phyloP scores from a whole-genome alignment of 2,113 vertebrate species.

The Apus apus region DNA sequence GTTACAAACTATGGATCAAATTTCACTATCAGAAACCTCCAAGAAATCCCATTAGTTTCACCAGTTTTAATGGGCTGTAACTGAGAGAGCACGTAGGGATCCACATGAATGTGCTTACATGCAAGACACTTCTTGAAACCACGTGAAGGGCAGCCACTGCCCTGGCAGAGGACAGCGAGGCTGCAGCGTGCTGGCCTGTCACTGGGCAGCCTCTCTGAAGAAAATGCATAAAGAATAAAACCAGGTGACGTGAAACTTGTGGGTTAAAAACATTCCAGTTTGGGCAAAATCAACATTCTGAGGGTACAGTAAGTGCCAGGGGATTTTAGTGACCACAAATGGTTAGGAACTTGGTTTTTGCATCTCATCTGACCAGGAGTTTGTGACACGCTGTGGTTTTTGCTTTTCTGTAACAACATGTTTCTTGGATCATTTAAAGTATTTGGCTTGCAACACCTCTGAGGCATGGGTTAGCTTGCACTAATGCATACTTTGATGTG shows the following conservation, averaged over 20 bases:
- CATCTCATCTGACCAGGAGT: neutral
- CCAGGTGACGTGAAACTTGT: neutral
- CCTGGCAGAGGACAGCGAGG: accelerated
- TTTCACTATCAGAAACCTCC: neutral
- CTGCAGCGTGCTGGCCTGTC: neutral
- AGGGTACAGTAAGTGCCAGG: neutral
- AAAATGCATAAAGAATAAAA: neutral
- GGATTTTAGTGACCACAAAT: neutral
- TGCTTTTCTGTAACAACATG: conserved; percentile 33
- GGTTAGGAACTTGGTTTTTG: neutral
- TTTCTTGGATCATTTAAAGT: conserved; percentile 50
- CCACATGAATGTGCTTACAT: neutral
- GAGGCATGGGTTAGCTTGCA: conserved; percentile 42
- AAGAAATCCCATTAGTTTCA: conserved; percentile 47
- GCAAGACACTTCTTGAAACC: neutral
- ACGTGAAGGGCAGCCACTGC: neutral
- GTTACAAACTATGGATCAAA: conserved; percentile 13
- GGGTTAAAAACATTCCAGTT: neutral
- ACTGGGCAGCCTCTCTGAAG: accelerated
- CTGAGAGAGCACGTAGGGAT: neutral
- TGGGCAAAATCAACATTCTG: neutral
- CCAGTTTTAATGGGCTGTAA: neutral
- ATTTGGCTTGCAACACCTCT: conserved; percentile 67
- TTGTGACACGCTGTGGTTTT: conserved; percentile 17
- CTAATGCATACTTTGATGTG: conserved; percentile 64